These are phyloP conservation scores for Discoglossus pictus DNA, from an alignment of 2,797 vertebrate genomes.

Conservation along the genomic window DNA sequence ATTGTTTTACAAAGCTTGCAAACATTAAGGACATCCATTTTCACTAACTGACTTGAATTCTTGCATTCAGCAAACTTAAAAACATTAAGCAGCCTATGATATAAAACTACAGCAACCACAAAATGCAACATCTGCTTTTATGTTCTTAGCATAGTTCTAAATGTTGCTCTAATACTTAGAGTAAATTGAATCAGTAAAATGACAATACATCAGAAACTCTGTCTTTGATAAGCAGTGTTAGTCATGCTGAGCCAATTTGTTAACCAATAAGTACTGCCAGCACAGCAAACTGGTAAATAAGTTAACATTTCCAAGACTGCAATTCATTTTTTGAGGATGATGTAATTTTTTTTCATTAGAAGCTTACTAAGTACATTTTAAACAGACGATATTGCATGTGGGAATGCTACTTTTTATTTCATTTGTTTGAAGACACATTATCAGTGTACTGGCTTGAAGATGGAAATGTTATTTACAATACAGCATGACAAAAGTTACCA, in stretches of 20 bases:
- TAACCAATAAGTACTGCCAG: constrained; percentile 61
- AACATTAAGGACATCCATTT: constrained; percentile 58
- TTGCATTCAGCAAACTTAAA: constrained; percentile 55
- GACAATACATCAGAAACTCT: constrained; percentile 67
- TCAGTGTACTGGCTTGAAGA: no score
- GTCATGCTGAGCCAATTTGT: constrained; percentile 56
- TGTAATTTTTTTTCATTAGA: constrained; percentile 47
- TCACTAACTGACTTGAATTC: constrained; percentile 55
- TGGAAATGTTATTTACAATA: no score
- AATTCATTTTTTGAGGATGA: constrained; percentile 52
- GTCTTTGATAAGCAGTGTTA: constrained; percentile 63
- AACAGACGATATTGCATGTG: constrained; percentile 45
- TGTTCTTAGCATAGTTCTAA: constrained; percentile 61
- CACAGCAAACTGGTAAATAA: constrained; percentile 62
- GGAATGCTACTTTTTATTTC: no score
- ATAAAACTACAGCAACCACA: constrained; percentile 60
- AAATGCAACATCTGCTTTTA: constrained; percentile 66
- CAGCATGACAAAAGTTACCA: no score
- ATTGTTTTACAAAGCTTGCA: constrained; percentile 52
- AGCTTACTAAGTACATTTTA: constrained; percentile 55
- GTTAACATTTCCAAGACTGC: constrained; percentile 56
- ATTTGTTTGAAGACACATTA: no score
- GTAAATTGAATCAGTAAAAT: constrained; percentile 66
- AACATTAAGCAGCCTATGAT: constrained; percentile 40
- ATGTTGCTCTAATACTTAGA: constrained; percentile 63